Evolutionary conservation across 2,797 vertebrate genomes (phyloP).

Genomic region (Ctenochaetus hawaiiensis): DNA sequence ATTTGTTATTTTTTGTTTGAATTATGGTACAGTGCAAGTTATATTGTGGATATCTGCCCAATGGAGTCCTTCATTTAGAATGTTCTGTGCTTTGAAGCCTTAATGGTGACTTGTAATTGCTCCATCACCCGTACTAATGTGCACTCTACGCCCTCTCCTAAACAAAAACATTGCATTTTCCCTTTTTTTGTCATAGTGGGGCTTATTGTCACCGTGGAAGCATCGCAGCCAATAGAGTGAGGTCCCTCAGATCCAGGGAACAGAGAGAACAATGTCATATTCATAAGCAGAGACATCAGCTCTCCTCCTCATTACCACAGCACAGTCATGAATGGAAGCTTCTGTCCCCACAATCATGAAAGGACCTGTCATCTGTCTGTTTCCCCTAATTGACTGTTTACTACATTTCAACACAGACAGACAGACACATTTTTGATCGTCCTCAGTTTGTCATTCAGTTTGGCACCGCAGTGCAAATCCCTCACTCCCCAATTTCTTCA

Average conservation of each 20-base stretch:
- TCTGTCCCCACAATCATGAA: slow-evolving; percentile 78
- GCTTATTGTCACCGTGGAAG: slow-evolving; percentile 69
- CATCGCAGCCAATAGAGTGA: slow-evolving; percentile 75
- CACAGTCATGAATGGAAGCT: slow-evolving; percentile 74
- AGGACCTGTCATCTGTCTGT: slow-evolving; percentile 79
- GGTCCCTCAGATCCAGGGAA: slow-evolving; percentile 79
- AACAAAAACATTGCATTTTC: slow-evolving; percentile 81
- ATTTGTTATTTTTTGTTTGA: slow-evolving; percentile 24
- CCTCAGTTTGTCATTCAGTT: slow-evolving; percentile 71
- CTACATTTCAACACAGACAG: slow-evolving; percentile 72
- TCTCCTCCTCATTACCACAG: slow-evolving; percentile 83
- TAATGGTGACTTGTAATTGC: slow-evolving; percentile 82
- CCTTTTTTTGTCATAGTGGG: slow-evolving; percentile 61
- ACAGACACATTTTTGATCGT: slow-evolving; percentile 64
- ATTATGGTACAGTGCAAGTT: slow-evolving; percentile 11
- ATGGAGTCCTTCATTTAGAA: slow-evolving; percentile 59
- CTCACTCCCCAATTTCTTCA: slow-evolving; percentile 15
- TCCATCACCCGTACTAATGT: slow-evolving; percentile 86
- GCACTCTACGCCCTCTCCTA: slow-evolving; percentile 80
- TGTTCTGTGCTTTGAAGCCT: slow-evolving; percentile 62
- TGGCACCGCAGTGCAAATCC: slow-evolving; percentile 57
- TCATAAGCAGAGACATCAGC: slow-evolving; percentile 83
- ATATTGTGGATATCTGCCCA: slow-evolving; percentile 37
- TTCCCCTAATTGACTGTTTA: slow-evolving; percentile 82
- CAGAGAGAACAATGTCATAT: slow-evolving; percentile 87